Evolutionary conservation across 2,888 invertebrate species (phyloP).

Genomic region (Pteria penguin): DNA sequence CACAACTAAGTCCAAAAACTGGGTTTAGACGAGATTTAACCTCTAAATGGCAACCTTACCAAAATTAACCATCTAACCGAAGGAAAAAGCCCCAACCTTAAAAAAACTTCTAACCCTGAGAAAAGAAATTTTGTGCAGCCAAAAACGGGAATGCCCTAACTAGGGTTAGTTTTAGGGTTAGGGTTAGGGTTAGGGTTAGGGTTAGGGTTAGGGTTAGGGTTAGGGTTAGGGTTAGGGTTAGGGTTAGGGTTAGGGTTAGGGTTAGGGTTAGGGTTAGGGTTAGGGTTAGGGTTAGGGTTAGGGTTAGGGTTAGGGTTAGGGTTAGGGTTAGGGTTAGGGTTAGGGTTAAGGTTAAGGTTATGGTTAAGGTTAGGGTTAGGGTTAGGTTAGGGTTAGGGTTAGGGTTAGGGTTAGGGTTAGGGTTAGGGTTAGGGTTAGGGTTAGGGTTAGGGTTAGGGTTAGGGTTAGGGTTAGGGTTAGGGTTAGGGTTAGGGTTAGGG

Average conservation of each 20-base stretch:
- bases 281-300: slow-evolving; percentile 11
- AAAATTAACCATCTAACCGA: too few species aligned
- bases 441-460: slow-evolving; percentile 3
- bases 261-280: slow-evolving; percentile 4
- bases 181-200: slow-evolving; percentile 13
- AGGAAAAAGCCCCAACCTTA: too few species aligned
- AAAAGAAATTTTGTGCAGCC: too few species aligned
- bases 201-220: slow-evolving; percentile 1
- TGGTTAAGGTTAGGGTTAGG: slow-evolving; percentile 9
- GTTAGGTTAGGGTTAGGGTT: slow-evolving; percentile 5
- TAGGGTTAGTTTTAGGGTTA: too few species aligned
- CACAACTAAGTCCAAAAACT: too few species aligned
- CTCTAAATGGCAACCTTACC: too few species aligned
- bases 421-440: not conserved
- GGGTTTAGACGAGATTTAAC: too few species aligned
- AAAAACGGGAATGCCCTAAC: too few species aligned
- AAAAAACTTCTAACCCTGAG: too few species aligned
- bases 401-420: not conserved
- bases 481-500: slow-evolving; percentile 5
- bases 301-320: slow-evolving; percentile 7
- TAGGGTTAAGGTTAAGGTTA: slow-evolving; percentile 5
- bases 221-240: slow-evolving; percentile 4
- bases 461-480: slow-evolving; percentile 12
- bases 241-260: slow-evolving; percentile 13
- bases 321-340: slow-evolving; percentile 6